A percentile compares a stretch with the other conserved stretches of the same genome.
Conservation (phyloP, 1,140 invertebrate genomes). For the Pollicipes pollicipes region DNA sequence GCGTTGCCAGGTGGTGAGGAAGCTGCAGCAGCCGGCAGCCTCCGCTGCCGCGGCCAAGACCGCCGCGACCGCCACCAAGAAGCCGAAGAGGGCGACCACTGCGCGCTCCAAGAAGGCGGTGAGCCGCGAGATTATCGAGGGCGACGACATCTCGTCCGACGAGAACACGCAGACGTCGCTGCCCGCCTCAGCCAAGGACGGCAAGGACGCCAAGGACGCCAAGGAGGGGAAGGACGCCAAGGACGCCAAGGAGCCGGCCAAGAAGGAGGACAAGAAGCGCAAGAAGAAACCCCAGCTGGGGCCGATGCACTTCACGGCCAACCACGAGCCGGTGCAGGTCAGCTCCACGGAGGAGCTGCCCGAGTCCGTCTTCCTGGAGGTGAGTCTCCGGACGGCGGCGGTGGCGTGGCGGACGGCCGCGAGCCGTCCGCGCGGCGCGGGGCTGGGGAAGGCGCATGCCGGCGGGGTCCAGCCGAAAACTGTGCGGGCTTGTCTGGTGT, state of each 20-base stretch:
- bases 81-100: neutral
- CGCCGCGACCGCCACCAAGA: neutral
- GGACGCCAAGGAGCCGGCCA: conserved; percentile 34
- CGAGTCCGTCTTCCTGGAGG: conserved; percentile 7
- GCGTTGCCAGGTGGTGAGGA: neutral
- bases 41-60: too few species aligned
- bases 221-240: conserved; percentile 18
- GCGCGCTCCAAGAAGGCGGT: neutral
- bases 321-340: conserved; percentile 61
- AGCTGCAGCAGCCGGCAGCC: neutral
- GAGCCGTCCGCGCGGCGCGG: too few species aligned
- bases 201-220: conserved; percentile 14
- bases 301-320: conserved; percentile 89
- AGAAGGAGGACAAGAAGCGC: conserved; percentile 35
- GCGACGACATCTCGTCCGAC: neutral
- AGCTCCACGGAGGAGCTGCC: conserved; percentile 17
- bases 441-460: too few species aligned
- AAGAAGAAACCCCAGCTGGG: conserved; percentile 50
- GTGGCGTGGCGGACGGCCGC: too few species aligned
- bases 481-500: too few species aligned
- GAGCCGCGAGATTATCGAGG: neutral
- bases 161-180: conserved; percentile 8
- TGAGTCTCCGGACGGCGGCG: neutral
- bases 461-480: too few species aligned
- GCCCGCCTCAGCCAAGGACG: conserved; percentile 1